Conservation (phyloP, 2,888 invertebrate genomes). For the Hydraecia micacea region DNA sequence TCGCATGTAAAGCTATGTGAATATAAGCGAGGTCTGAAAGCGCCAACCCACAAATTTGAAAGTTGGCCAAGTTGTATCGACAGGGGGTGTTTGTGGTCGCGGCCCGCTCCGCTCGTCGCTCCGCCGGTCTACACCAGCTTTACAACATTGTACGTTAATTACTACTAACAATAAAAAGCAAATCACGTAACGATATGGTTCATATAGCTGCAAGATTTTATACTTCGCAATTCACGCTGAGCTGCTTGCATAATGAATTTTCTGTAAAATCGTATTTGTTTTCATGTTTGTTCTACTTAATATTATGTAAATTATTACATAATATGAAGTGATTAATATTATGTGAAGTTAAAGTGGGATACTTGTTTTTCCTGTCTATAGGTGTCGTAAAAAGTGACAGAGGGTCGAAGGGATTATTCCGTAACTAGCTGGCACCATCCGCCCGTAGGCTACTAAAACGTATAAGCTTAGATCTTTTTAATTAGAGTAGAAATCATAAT, state of each 20-base stretch:
- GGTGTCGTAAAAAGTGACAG: not conserved
- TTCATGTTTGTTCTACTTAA: not conserved
- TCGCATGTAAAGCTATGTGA: conserved; percentile 63
- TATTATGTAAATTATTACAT: not conserved
- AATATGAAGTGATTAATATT: not conserved
- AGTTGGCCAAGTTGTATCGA: conserved; percentile 86
- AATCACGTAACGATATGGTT: conserved; percentile 43
- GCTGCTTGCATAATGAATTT: conserved; percentile 25
- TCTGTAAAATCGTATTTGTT: conserved; percentile 17
- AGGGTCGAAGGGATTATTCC: not conserved
- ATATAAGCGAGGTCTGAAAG: conserved; percentile 74
- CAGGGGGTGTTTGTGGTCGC: conserved; percentile 77
- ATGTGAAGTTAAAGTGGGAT: not conserved
- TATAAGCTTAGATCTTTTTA: not conserved
- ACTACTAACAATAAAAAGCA: conserved; percentile 47
- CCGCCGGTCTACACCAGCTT: conserved; percentile 57
- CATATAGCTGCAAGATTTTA: conserved; percentile 42
- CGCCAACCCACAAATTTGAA: conserved; percentile 88
- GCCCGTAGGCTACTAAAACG: not conserved
- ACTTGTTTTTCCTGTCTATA: not conserved
- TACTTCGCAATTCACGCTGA: conserved; percentile 28
- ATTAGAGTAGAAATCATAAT: not conserved
- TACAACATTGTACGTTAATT: conserved; percentile 40
- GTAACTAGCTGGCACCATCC: not conserved
- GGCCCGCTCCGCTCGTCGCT: conserved; percentile 71